Base-by-base conservation (phyloP, 2,113 vertebrate species). In the Tetrax tetrax region DNA sequence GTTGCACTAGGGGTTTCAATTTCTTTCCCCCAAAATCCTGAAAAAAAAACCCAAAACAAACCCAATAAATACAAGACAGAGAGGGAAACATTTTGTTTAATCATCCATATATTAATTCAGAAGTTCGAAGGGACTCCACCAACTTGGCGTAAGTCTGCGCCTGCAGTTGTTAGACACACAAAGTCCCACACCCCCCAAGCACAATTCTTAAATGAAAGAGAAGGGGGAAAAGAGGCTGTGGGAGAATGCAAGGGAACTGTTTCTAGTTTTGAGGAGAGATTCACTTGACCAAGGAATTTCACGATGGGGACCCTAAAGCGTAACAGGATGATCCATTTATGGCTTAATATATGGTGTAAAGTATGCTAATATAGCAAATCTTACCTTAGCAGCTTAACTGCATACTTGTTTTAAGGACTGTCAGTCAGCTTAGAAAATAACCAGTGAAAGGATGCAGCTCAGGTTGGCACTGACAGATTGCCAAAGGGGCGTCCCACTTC, bases 321-420 rank as follows among this genome's bases (percentile, higher is more conserved):
- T 93, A 95, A 93, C 84, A 87, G 77, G 94, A 95, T 95, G 95
- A 96, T 95, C 95, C 94, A 97, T 93, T 95, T 96, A 88, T 92
- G 87, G 93, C 70, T 95, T 95, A 95, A 89, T 77, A 83, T 95
- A 95, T 87, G 83, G 90, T 72, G 66, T 51, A 80, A 91, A 96
- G 94, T 86, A 96, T 81, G 95, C 84, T 81, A 76, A 93, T 72
- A 83, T 64, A 78, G 79, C 81, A 77, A 88, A 95, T 95, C 98
- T 98, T 99, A 99, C 99, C 99, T 99, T 98, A 99, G 98, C 98
- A 99, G 98, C 98, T 98, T 98, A 98, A 98, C 99, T 98, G 99
- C 99, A 99, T 99, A 98, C 98, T 99, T 99, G 99, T 98, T 98
- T 98, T 98, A 98, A 98, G 98, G 98, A 98, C 98, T 96, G 97